Evolutionary conservation across 2,797 vertebrate species (phyloP).

Genomic region (Lepilemur septentrionalis): DNA sequence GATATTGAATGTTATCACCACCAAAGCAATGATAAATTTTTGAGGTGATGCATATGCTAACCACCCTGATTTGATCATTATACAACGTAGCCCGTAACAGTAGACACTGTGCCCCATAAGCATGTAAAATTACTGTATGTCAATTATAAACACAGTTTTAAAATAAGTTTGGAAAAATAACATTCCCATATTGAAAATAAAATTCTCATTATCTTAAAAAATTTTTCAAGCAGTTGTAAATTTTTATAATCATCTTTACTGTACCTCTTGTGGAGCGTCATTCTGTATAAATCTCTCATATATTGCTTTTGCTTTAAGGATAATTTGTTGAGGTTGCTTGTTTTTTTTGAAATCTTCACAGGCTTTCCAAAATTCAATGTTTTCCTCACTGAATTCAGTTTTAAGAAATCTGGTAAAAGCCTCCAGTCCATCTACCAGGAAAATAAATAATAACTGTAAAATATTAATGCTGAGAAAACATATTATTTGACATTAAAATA

Average conservation of each 20-base stretch:
- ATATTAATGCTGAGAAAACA: not conserved
- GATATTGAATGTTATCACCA: not conserved
- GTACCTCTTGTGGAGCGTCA: slow-evolving; percentile 96
- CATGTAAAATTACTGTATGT: no score
- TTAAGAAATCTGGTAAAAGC: slow-evolving; percentile 93
- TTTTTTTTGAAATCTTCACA: slow-evolving; percentile 95
- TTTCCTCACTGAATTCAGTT: slow-evolving; percentile 98
- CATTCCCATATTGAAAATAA: not conserved
- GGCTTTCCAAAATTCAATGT: slow-evolving; percentile 97
- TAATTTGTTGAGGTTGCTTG: slow-evolving; percentile 87
- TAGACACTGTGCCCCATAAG: not conserved
- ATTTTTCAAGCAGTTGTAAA: not conserved
- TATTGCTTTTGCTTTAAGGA: slow-evolving; percentile 92
- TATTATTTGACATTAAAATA: not conserved
- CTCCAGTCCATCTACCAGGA: slow-evolving; percentile 88
- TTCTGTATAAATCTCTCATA: slow-evolving; percentile 91
- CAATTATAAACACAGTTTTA: not conserved
- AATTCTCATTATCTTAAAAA: not conserved
- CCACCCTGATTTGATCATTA: not conserved
- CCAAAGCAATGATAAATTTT: not conserved
- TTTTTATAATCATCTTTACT: slow-evolving; percentile 23
- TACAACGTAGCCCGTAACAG: not conserved
- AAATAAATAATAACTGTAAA: not conserved
- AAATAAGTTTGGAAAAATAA: not conserved
- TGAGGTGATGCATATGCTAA: not conserved